A percentile compares a stretch with the other conserved stretches of the same genome.
Evolutionary conservation across 2,888 invertebrate genomes (phyloP).

Genomic region (Cerceris ruficornis): DNA sequence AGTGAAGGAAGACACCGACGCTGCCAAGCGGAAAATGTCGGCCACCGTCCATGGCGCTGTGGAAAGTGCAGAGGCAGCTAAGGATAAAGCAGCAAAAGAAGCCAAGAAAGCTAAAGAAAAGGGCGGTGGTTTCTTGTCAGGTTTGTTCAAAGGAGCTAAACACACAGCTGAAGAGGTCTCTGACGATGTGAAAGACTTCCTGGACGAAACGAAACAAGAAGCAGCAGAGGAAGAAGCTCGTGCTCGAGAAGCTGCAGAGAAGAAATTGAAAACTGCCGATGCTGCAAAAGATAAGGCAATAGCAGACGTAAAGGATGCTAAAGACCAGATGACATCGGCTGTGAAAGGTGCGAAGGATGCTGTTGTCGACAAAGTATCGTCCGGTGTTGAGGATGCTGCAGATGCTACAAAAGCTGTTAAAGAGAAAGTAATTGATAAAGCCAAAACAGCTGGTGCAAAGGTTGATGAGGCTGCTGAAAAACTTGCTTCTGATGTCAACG

Average conservation of each 20-base stretch:
- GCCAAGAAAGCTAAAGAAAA: conserved; percentile 69
- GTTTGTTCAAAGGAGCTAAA: conserved; percentile 64
- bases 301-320: conserved; percentile 58
- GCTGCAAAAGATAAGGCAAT: conserved; percentile 23
- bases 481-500: conserved; percentile 37
- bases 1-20: conserved; percentile 63
- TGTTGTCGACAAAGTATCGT: neutral
- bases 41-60: conserved; percentile 47
- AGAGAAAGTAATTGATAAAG: conserved; percentile 67
- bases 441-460: conserved; percentile 83
- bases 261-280: conserved; percentile 14
- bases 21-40: conserved; percentile 54
- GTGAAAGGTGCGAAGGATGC: conserved; percentile 23
- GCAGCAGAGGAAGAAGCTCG: conserved; percentile 58
- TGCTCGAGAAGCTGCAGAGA: conserved; percentile 44
- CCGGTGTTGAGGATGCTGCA: conserved; percentile 42
- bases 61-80: conserved; percentile 44
- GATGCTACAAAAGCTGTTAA: conserved; percentile 41
- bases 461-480: conserved; percentile 10
- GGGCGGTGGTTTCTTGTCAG: conserved; percentile 62
- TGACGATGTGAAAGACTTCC: conserved; percentile 79
- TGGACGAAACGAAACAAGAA: conserved; percentile 81
- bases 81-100: conserved; percentile 58
- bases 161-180: conserved; percentile 59
- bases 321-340: conserved; percentile 12